Conservation (phyloP, 2,888 invertebrate species). For the Sarcophaga variegata region DNA sequence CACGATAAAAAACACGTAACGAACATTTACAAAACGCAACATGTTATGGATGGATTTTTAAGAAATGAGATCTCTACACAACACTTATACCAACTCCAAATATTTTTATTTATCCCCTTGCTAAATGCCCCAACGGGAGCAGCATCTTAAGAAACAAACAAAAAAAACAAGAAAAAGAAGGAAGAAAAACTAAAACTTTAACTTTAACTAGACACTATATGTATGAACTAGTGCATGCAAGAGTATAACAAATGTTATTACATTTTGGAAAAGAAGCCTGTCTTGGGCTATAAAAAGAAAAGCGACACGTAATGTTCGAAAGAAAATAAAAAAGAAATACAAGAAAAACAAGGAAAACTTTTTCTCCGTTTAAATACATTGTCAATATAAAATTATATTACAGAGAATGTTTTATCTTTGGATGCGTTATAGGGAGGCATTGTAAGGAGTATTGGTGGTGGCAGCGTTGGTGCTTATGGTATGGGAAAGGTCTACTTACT, state of each 20-base stretch:
- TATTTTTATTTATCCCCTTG: too few species aligned
- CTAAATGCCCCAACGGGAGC: too few species aligned
- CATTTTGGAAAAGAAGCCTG: too few species aligned
- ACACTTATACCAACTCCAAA: background rate
- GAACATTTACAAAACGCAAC: slow-evolving; percentile 47
- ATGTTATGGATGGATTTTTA: slow-evolving; percentile 37
- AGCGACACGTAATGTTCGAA: background rate
- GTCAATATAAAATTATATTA: slow-evolving; percentile 24
- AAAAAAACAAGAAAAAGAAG: too few species aligned
- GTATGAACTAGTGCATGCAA: too few species aligned
- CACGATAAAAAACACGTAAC: slow-evolving; percentile 36
- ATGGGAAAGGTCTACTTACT: slow-evolving; percentile 11
- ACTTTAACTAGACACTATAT: too few species aligned
- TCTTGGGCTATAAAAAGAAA: background rate
- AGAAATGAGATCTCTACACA: slow-evolving; percentile 17
- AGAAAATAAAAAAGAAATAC: too few species aligned
- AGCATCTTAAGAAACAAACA: background rate
- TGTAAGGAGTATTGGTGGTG: background rate
- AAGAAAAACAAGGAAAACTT: slow-evolving; percentile 3
- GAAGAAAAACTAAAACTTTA: too few species aligned
- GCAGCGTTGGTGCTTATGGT: background rate
- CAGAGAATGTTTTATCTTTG: slow-evolving; percentile 1
- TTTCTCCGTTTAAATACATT: slow-evolving; percentile 15
- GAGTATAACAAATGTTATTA: too few species aligned
- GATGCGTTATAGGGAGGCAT: too few species aligned